Evolutionary conservation across 1,140 invertebrate genomes (phyloP), one percentile per base, ranked within the genome.

Genomic region (Ericerus pela): DNA sequence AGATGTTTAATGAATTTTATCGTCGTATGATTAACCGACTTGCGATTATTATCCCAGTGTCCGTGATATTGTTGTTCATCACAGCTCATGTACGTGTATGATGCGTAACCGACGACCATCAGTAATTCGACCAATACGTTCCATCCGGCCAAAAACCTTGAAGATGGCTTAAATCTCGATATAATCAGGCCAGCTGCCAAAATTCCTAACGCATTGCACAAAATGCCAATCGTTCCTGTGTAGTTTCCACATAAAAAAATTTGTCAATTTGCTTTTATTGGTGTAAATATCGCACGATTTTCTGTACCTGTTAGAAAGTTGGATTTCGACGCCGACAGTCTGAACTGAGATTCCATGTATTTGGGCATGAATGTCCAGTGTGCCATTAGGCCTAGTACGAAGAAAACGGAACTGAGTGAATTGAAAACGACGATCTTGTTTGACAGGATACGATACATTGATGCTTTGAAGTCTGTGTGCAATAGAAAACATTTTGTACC

Each of bases 161-260:
- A 80, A 53, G 73, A 72, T 0, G 82, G 82, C 64, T 81, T 80
- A 59, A 76, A 82, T 57, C 76, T 77, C 0, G 79, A 78, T 16
- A 87, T 82, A 1, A 84, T 59, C 11, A 79, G 64, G 0, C 82
- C 84, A 6, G 82, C 81, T 0, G 81, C 47, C 2, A 85, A 63
- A 10, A 85, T 76, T 1, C 84, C 84, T 31, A 82, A 68, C 0
- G 80, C 79, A n/a, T 80, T 81, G 66, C 81, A 82, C 2, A 82
- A 70, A 22, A 87, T 67, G 2, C 82, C 81, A 4, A 83, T 79
- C 3, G 75, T 76, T 41, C 82, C 82, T 47, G 80, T 82, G 6
- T 8, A 55, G 16, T 2, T 24, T 54, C n/a, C n/a, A n/a, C n/a
- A n/a, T n/a, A n/a, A n/a, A 4, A 8, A 8, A 41, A 41, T 41